Percentiles rank a stretch among this genome's conserved stretches.
Conservation (phyloP, 2,113 vertebrate genomes). For the Labeo catla region DNA sequence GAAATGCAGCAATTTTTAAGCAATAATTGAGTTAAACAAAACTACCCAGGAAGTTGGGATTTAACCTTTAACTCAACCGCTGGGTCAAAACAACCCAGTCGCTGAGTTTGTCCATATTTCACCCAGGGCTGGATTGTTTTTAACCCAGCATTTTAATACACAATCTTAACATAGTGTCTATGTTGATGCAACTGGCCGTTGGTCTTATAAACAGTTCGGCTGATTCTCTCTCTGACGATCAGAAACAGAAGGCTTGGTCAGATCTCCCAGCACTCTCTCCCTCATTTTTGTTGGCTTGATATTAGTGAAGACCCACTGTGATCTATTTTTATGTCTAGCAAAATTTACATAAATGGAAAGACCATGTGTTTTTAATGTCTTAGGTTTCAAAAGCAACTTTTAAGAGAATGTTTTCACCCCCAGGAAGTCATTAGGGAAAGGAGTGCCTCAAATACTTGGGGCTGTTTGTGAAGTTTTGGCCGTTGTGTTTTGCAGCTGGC, state of each 20-base stretch:
- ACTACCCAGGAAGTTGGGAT: no score
- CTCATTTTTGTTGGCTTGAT: background rate
- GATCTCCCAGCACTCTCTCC: background rate
- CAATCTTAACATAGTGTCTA: background rate
- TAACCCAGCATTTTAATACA: no score
- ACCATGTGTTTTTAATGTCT: background rate
- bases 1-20: no score
- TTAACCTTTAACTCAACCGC: no score
- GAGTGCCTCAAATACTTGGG: background rate
- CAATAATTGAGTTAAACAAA: no score
- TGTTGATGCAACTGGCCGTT: background rate
- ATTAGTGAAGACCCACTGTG: background rate
- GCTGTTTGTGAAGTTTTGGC: background rate
- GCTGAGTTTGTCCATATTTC: no score
- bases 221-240: background rate
- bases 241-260: background rate
- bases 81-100: no score
- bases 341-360: background rate
- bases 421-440: conserved; percentile 1
- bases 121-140: no score
- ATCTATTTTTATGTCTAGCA: background rate
- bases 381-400: background rate
- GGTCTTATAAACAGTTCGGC: background rate
- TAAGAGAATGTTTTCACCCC: background rate
- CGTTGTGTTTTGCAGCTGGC: background rate